A percentile compares a stretch with the other conserved stretches of the same genome.
Conservation (phyloP, 2,113 vertebrate species). For the Petrocephalus zakoni region DNA sequence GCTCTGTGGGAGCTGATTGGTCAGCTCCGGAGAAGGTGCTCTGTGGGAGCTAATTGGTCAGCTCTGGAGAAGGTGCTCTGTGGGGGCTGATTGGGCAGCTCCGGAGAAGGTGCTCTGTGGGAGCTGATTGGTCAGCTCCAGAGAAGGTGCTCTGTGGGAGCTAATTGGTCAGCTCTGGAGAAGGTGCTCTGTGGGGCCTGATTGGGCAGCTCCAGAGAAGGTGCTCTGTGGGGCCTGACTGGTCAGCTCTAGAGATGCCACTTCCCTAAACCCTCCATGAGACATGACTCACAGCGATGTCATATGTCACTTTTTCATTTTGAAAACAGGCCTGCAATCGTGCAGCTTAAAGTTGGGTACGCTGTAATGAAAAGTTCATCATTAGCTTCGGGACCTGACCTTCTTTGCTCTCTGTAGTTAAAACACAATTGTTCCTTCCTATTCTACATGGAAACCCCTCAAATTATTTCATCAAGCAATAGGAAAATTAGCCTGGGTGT, state of each 20-base stretch:
- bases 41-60: too few species aligned
- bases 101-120: too few species aligned
- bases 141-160: too few species aligned
- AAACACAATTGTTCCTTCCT: not conserved
- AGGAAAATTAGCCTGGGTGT: slow-evolving; percentile 29
- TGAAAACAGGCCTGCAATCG: not conserved
- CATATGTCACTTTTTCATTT: not conserved
- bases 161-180: too few species aligned
- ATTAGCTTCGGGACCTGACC: not conserved
- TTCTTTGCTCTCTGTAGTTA: not conserved
- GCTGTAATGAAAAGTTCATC: not conserved
- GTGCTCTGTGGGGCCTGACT: not conserved
- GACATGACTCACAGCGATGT: slow-evolving; percentile 19
- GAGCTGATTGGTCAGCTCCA: too few species aligned
- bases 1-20: too few species aligned
- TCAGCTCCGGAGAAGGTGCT: too few species aligned
- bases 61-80: too few species aligned
- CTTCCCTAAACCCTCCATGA: not conserved
- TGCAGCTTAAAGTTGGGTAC: not conserved
- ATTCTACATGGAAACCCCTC: not conserved
- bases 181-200: not conserved
- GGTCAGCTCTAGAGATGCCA: not conserved
- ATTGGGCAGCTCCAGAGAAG: not conserved
- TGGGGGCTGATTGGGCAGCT: too few species aligned
- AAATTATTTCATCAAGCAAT: not conserved